A percentile compares a stretch with the other conserved stretches of the same genome.
Conservation (phyloP, 92 coral and sea anemone species). For the Nematostella vectensis region DNA sequence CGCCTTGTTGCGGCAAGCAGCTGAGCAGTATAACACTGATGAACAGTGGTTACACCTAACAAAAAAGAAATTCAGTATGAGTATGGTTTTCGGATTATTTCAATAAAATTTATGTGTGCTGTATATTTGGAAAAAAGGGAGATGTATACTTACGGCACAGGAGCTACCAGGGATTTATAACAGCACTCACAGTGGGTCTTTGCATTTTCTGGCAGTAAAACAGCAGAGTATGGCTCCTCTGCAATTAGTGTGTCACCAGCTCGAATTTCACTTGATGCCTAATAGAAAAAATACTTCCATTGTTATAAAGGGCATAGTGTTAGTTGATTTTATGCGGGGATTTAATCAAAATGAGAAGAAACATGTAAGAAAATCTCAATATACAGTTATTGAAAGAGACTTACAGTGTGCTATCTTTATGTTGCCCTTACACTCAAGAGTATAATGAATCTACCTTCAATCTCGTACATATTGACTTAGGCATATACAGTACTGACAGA, state of each 20-base stretch:
- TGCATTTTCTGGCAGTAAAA: slow-evolving; percentile 66
- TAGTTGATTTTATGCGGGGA: too few relatives aligned
- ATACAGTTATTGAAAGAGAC: background rate
- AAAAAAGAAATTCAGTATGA: background rate
- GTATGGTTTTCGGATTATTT: background rate
- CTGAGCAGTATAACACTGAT: slow-evolving; percentile 74
- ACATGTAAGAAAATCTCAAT: too few relatives aligned
- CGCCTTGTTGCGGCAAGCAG: slow-evolving; percentile 61
- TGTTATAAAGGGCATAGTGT: too few relatives aligned
- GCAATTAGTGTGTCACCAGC: slow-evolving; percentile 94
- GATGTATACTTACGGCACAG: slow-evolving; percentile 64
- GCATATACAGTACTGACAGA: too few relatives aligned
- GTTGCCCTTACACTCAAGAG: background rate
- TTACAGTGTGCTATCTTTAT: too few relatives aligned
- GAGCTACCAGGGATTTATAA: slow-evolving; percentile 61
- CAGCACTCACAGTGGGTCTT: slow-evolving; percentile 78
- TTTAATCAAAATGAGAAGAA: too few relatives aligned
- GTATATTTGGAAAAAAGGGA: background rate
- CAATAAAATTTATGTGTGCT: background rate
- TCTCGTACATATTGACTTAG: too few relatives aligned
- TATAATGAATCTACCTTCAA: too few relatives aligned
- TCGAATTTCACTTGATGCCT: slow-evolving; percentile 85
- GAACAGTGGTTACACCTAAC: slow-evolving; percentile 52
- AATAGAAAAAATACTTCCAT: too few relatives aligned
- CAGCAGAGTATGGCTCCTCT: slow-evolving; percentile 87